A percentile compares a stretch with the other conserved stretches of the same genome.
These are phyloP conservation scores for Lepidurus apus DNA, from an alignment of 1,140 invertebrate species.

Conservation along the genomic window DNA sequence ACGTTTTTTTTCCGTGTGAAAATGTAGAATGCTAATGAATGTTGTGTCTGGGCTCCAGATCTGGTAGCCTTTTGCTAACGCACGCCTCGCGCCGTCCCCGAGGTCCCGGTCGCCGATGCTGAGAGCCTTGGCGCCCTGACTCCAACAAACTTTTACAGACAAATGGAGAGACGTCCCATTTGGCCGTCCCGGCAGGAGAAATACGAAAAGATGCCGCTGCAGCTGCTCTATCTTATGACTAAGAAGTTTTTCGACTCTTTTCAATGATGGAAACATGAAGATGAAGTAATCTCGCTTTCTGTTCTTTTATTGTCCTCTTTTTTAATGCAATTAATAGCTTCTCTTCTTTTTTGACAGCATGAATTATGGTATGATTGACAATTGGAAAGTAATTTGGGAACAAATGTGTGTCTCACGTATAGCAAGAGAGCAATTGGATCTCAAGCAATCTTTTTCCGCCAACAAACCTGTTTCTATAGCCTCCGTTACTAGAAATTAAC, in stretches of 20 bases:
- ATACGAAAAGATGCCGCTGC: constrained; percentile 14
- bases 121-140: constrained; percentile 16
- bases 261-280: background rate
- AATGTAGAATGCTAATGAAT: constrained; percentile 18
- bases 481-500: background rate
- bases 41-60: constrained; percentile 4
- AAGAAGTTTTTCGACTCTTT: background rate
- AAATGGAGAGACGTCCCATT: constrained; percentile 13
- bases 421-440: background rate
- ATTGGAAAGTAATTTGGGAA: background rate
- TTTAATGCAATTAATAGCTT: background rate
- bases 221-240: background rate
- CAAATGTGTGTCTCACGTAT: background rate
- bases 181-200: constrained; percentile 4
- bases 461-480: background rate
- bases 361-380: background rate
- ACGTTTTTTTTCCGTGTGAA: constrained; percentile 11
- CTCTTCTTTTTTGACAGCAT: background rate
- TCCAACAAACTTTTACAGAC: constrained; percentile 15
- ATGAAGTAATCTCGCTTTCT: background rate
- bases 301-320: background rate
- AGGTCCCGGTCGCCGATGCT: constrained; percentile 20
- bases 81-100: constrained; percentile 10
- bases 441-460: background rate
- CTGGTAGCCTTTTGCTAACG: constrained; percentile 13